Evolutionary conservation across 2,113 vertebrate species (phyloP).

Genomic region (Crypturellus undulatus): DNA sequence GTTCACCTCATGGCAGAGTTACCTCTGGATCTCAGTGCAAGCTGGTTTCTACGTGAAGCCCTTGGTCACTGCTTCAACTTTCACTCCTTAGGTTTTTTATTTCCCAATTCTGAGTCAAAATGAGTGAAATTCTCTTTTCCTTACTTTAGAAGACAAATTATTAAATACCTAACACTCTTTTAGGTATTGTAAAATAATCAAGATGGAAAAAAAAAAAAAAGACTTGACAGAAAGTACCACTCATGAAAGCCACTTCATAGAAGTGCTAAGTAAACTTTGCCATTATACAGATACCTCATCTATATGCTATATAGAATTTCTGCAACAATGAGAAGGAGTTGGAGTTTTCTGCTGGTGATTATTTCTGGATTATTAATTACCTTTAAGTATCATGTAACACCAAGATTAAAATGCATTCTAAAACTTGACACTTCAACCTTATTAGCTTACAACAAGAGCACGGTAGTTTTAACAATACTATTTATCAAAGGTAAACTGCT

Average conservation of each 20-base stretch:
- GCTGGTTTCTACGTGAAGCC: not conserved
- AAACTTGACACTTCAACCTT: conserved; percentile 72
- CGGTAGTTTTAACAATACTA: conserved; percentile 51
- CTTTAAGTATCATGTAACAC: conserved; percentile 49
- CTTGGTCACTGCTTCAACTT: not conserved
- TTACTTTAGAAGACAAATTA: not conserved
- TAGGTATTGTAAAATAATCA: not conserved
- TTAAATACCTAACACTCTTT: not conserved
- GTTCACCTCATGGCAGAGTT: not conserved
- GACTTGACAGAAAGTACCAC: not conserved
- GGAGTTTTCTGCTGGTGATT: not conserved
- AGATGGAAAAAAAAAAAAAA: not conserved
- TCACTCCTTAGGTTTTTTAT: not conserved
- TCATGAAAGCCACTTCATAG: not conserved
- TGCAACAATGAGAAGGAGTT: not conserved
- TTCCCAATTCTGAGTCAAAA: not conserved
- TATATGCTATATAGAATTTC: not conserved
- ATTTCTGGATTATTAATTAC: conserved; percentile 66
- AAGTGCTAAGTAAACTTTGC: not conserved
- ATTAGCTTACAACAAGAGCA: conserved; percentile 65
- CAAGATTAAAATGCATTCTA: conserved; percentile 66
- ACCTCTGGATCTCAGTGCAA: not conserved
- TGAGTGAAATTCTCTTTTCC: not conserved
- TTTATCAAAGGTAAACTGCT: conserved; percentile 75
- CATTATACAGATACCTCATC: not conserved